phyloP scores from a whole-genome alignment of 2,888 invertebrate genomes.

The Sisyra terminalis region DNA sequence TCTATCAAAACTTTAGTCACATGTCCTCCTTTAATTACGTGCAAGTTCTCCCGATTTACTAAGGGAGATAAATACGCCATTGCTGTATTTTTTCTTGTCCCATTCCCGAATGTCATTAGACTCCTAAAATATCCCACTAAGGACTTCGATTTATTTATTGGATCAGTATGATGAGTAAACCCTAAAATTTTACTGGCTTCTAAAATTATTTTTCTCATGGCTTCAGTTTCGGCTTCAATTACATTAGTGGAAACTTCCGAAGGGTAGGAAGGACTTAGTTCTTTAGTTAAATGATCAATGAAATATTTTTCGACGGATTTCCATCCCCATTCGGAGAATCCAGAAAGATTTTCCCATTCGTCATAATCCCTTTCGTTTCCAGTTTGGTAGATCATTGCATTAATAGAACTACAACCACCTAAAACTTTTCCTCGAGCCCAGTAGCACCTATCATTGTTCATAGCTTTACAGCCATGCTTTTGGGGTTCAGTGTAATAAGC shows the following conservation, averaged over 20 bases:
- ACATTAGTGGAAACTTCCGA: slow-evolving; percentile 17
- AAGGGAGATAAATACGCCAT: slow-evolving; percentile 25
- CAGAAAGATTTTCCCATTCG: slow-evolving; percentile 38
- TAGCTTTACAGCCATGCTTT: slow-evolving; percentile 24
- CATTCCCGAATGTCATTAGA: slow-evolving; percentile 24
- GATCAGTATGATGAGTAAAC: too few species aligned
- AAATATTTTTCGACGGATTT: slow-evolving; percentile 31
- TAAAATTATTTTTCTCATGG: too few species aligned
- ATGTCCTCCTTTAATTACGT: slow-evolving; percentile 29
- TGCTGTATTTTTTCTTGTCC: slow-evolving; percentile 24
- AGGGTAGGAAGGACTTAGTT: slow-evolving; percentile 19
- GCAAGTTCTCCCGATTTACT: slow-evolving; percentile 25
- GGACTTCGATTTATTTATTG: slow-evolving; percentile 19
- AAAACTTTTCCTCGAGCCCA: slow-evolving; percentile 51
- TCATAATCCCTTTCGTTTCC: slow-evolving; percentile 51
- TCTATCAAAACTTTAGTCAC: slow-evolving; percentile 24
- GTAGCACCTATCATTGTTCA: slow-evolving; percentile 20
- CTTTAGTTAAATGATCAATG: neutral
- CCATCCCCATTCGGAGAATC: slow-evolving; percentile 60
- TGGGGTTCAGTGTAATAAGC: slow-evolving; percentile 31
- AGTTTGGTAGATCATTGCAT: slow-evolving; percentile 66
- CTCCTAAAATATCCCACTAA: slow-evolving; percentile 24
- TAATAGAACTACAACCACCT: slow-evolving; percentile 66
- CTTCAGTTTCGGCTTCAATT: neutral
- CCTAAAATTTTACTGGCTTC: too few species aligned